Evolutionary conservation across 2,113 vertebrate genomes (phyloP).

Genomic region (Equus quagga): DNA sequence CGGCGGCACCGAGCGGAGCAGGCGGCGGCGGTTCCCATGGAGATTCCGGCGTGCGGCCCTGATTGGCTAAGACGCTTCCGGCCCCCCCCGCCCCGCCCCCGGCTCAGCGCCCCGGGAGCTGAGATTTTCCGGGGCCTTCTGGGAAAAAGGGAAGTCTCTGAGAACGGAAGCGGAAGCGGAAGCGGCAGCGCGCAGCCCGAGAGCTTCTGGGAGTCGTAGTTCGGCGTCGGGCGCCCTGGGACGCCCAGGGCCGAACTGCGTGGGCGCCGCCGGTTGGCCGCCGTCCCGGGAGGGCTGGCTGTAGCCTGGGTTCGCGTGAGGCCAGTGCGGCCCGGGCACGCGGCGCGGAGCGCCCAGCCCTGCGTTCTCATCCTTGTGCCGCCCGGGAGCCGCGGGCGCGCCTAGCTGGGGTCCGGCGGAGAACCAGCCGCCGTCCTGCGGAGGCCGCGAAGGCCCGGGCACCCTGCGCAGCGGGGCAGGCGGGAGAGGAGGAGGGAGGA

Average conservation of each 20-base stretch:
- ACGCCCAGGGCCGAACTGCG: accelerated
- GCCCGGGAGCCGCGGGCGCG: neutral
- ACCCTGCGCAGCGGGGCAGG: neutral
- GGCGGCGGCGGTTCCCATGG: neutral
- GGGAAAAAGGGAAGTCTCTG: neutral
- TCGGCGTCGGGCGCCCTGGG: accelerated
- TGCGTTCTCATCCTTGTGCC: neutral
- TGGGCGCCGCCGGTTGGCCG: accelerated
- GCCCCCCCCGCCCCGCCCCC: neutral
- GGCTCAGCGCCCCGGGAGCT: accelerated
- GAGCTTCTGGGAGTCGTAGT: neutral
- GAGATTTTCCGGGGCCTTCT: neutral
- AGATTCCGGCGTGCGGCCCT: neutral
- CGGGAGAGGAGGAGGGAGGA: neutral
- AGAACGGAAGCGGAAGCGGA: neutral
- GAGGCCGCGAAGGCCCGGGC: neutral
- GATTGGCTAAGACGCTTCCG: neutral
- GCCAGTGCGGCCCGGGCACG: neutral
- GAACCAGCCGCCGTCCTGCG: too few relatives aligned
- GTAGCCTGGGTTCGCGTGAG: neutral
- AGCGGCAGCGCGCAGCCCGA: neutral
- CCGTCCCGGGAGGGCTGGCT: neutral
- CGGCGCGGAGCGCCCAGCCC: neutral
- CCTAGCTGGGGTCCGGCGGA: neutral
- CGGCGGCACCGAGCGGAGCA: accelerated